phyloP scores from a whole-genome alignment of 2,113 vertebrate species.

The Taxidea taxus region DNA sequence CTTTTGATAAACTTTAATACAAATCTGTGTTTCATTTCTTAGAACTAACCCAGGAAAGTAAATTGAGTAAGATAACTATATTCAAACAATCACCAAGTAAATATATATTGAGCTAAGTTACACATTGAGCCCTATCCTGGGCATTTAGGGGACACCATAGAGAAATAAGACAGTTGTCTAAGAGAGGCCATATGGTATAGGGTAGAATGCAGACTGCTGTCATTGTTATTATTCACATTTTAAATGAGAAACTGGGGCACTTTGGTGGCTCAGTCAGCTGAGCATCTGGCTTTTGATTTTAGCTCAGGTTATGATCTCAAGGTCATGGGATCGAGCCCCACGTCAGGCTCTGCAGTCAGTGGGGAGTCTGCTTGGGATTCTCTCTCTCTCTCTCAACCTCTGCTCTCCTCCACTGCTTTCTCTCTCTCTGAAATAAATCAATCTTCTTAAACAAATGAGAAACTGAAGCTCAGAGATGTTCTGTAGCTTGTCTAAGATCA shows the following conservation, averaged over 20 bases:
- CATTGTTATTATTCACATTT: not conserved
- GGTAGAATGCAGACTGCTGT: not conserved
- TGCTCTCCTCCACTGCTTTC: not conserved
- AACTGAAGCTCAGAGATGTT: not conserved
- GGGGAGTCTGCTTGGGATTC: not conserved
- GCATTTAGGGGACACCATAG: not conserved
- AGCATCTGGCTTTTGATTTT: not conserved
- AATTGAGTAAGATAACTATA: not conserved
- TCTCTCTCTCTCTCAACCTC: not conserved
- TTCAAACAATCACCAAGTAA: not conserved
- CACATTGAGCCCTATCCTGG: not conserved
- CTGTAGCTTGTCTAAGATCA: not conserved
- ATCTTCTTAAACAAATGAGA: not conserved
- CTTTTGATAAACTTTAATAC: not conserved
- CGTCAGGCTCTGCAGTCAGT: not conserved
- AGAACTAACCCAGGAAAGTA: conserved; percentile 2
- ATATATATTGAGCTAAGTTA: not conserved
- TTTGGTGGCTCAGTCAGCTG: not conserved
- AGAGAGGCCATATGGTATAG: not conserved
- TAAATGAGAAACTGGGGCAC: not conserved
- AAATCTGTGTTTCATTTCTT: conserved; percentile 8
- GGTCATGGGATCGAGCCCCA: not conserved
- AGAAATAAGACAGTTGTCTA: not conserved
- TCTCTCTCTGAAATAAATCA: not conserved
- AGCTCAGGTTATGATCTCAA: not conserved